These are phyloP conservation scores for Cosmopolites sordidus DNA, from an alignment of 2,888 invertebrate species.

Conservation along the genomic window DNA sequence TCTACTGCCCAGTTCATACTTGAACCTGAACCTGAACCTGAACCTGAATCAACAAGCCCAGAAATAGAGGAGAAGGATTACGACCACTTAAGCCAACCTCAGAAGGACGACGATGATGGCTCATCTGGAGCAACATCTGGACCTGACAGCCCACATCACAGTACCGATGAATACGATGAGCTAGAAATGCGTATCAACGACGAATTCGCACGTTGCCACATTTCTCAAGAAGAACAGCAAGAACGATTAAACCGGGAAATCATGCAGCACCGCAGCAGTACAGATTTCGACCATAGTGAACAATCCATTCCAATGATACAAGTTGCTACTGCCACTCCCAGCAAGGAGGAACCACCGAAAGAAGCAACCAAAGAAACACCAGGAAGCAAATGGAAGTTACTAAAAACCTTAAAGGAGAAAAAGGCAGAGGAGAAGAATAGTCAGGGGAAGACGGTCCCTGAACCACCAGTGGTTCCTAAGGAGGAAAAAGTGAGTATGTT, in stretches of 20 bases:
- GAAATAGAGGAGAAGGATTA: slow-evolving; percentile 33
- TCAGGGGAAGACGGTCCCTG: slow-evolving; percentile 60
- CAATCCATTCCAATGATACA: slow-evolving; percentile 51
- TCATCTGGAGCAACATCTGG: slow-evolving; percentile 87
- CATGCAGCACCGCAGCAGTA: slow-evolving; percentile 11
- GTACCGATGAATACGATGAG: slow-evolving; percentile 68
- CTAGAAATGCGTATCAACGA: slow-evolving; percentile 55
- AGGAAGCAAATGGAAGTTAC: slow-evolving; percentile 85
- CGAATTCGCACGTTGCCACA: slow-evolving; percentile 44
- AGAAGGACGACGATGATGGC: slow-evolving; percentile 50
- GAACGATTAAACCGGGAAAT: slow-evolving; percentile 35
- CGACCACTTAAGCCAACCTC: slow-evolving; percentile 14
- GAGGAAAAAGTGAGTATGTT: slow-evolving; percentile 65
- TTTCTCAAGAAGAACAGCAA: slow-evolving; percentile 38
- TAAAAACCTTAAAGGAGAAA: slow-evolving; percentile 83
- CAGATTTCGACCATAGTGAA: slow-evolving; percentile 37
- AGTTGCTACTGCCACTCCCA: slow-evolving; percentile 43
- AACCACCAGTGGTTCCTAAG: slow-evolving; percentile 46
- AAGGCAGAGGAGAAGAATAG: slow-evolving; percentile 83
- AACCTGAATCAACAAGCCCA: slow-evolving; percentile 20
- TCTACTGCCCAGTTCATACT: slow-evolving; percentile 2
- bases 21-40: slow-evolving; percentile 18
- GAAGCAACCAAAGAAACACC: slow-evolving; percentile 41
- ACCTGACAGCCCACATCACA: slow-evolving; percentile 77
- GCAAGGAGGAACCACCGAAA: slow-evolving; percentile 40